Evolutionary conservation across 2,888 invertebrate species (phyloP), one percentile per base, ranked within the genome.

Genomic region (Leucoptera coffeella): DNA sequence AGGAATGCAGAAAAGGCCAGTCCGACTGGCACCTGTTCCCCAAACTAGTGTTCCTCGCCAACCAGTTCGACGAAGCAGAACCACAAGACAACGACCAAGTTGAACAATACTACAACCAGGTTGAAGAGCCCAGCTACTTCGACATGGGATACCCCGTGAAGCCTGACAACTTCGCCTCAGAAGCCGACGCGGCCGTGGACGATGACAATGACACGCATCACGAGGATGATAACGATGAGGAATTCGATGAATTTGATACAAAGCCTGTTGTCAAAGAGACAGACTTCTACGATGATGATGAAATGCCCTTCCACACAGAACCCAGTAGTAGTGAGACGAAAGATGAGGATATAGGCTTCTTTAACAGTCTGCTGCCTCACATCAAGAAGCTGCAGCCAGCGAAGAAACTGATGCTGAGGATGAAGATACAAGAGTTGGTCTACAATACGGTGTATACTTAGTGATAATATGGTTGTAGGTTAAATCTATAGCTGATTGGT

Each of bases 371-470:
- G 1, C 34, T 71, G 2, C 67, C 69, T 1, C 71, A 71, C 31
- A 67, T 71, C 0, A 64, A 53, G 38, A 69, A 71, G 29, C 35
- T 71, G 24, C 52, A 54, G 0, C 67, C 69, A 1, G 65, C 67
- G 2, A 71, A 69, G 35, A 71, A 71, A 30, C 32, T 71, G 31
- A 62, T 67, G 64, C 27, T 71, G 2, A 40, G 71, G 28, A 69
- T 69, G 64, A 71, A 69, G 34, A 69, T 71, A 6, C 69, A 69
- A 24, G 69, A 69, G 29, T 26, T 69, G 22, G 64, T 71, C 5
- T 71, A 71, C 33, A 67, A 69, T 38, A 65, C 67, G 2, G 69
- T 71, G 1, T 71, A 71, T 36, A 67, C 17, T 17, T 7, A 17
- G 17, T 7, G 17, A 7, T 17, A 17, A 9, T 6, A 17, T 17